Conservation (phyloP, 2,113 vertebrate species). For the Rhodinocichla rosea region DNA sequence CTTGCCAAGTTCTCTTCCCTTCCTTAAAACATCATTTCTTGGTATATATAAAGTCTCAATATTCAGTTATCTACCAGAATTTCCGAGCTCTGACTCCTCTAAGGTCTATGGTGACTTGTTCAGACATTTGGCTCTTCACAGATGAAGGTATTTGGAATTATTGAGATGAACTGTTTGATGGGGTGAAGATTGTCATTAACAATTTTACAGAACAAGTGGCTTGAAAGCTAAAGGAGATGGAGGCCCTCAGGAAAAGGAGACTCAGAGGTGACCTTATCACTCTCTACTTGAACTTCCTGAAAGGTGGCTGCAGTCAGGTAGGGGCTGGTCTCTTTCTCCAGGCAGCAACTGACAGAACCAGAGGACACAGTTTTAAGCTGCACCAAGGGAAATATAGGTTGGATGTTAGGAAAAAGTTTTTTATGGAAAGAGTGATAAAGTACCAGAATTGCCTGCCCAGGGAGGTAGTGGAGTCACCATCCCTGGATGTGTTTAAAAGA, state of each 20-base stretch:
- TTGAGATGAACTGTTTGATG: slow-evolving; percentile 36
- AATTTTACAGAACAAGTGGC: slow-evolving; percentile 52
- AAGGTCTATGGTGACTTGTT: slow-evolving; percentile 47
- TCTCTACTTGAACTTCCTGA: neutral
- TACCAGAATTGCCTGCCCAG: too few species aligned
- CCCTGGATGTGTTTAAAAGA: neutral
- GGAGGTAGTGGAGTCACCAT: neutral
- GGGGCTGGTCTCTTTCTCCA: too few species aligned
- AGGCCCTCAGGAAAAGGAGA: slow-evolving; percentile 20
- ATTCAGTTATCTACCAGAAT: neutral
- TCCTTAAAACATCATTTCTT: neutral
- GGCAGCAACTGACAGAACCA: neutral
- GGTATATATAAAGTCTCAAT: slow-evolving; percentile 39
- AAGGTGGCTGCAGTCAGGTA: neutral
- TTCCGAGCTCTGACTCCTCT: slow-evolving; percentile 24
- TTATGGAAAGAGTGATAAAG: neutral
- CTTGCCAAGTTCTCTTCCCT: slow-evolving; percentile 27
- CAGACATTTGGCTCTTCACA: slow-evolving; percentile 8
- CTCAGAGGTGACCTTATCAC: neutral
- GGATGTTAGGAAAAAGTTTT: neutral
- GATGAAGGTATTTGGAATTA: slow-evolving; percentile 56
- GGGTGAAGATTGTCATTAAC: slow-evolving; percentile 5
- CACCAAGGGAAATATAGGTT: neutral
- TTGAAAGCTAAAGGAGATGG: slow-evolving; percentile 31
- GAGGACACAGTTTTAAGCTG: neutral